phyloP scores from a whole-genome alignment of 2,113 vertebrate species.

The Lagopus muta region DNA sequence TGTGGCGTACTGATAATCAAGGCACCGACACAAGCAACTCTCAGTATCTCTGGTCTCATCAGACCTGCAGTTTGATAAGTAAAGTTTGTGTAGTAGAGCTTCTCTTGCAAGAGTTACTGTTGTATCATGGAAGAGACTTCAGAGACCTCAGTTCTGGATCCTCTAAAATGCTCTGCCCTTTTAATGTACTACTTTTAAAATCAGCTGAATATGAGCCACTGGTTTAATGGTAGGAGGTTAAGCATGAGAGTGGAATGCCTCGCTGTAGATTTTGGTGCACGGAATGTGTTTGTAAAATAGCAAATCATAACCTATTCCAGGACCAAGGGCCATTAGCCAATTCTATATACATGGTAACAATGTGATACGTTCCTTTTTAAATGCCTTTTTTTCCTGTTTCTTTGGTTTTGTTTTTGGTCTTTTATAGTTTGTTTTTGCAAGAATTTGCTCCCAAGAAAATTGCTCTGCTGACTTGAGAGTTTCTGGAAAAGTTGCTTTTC shows the following conservation, averaged over 20 bases:
- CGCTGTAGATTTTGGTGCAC: neutral
- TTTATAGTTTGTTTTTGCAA: conserved; percentile 88
- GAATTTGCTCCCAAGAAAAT: conserved; percentile 87
- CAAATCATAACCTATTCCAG: neutral
- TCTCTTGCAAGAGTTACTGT: neutral
- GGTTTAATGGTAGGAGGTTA: neutral
- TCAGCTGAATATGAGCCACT: neutral
- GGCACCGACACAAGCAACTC: fast-evolving
- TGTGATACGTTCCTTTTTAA: neutral
- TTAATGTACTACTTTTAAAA: neutral
- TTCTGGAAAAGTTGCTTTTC: conserved; percentile 84
- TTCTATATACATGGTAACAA: neutral
- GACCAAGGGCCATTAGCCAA: neutral
- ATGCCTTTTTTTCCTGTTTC: neutral
- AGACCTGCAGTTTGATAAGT: neutral
- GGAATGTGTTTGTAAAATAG: neutral
- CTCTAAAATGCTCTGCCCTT: neutral
- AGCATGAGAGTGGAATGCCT: neutral
- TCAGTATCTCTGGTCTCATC: neutral
- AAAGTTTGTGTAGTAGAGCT: neutral
- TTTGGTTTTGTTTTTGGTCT: neutral
- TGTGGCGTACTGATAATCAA: neutral
- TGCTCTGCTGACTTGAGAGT: conserved; percentile 93
- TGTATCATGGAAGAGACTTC: neutral
- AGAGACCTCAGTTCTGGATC: neutral